Evolutionary conservation across 2,888 invertebrate genomes (phyloP).

Genomic region (Malacosoma neustria): DNA sequence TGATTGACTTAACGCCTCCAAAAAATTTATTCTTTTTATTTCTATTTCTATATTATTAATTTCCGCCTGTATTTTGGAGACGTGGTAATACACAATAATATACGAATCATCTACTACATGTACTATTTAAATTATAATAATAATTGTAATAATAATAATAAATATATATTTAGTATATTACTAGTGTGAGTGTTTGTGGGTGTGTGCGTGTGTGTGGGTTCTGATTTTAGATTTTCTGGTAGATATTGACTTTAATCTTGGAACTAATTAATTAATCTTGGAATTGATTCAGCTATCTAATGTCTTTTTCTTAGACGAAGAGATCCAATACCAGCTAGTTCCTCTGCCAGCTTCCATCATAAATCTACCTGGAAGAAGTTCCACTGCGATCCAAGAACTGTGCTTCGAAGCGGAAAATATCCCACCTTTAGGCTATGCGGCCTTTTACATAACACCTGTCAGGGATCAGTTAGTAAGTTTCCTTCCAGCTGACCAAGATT

Average conservation of each 20-base stretch:
- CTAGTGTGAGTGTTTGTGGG: too few species aligned
- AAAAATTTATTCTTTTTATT: not conserved
- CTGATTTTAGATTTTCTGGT: too few species aligned
- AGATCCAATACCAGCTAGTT: slow-evolving; percentile 69
- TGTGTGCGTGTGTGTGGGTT: too few species aligned
- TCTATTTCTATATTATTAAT: not conserved
- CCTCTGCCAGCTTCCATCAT: slow-evolving; percentile 64
- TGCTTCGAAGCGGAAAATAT: slow-evolving; percentile 73
- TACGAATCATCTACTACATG: not conserved
- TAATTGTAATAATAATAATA: too few species aligned
- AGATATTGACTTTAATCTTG: too few species aligned
- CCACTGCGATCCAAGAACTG: slow-evolving; percentile 73
- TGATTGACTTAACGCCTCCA: too few species aligned
- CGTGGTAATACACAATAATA: too few species aligned
- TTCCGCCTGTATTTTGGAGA: not conserved
- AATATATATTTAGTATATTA: too few species aligned
- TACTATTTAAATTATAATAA: too few species aligned
- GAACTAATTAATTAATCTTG: too few species aligned
- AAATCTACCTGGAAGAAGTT: slow-evolving; percentile 77
- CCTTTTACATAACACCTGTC: slow-evolving; percentile 45
- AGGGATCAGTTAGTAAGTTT: slow-evolving; percentile 46
- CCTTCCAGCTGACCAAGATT: too few species aligned
- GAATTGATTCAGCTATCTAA: too few species aligned
- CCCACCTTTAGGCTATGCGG: slow-evolving; percentile 70
- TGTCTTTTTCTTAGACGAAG: slow-evolving; percentile 53